These are phyloP conservation scores for Neosalanx taihuensis DNA, from an alignment of 2,797 vertebrate species.

Conservation along the genomic window DNA sequence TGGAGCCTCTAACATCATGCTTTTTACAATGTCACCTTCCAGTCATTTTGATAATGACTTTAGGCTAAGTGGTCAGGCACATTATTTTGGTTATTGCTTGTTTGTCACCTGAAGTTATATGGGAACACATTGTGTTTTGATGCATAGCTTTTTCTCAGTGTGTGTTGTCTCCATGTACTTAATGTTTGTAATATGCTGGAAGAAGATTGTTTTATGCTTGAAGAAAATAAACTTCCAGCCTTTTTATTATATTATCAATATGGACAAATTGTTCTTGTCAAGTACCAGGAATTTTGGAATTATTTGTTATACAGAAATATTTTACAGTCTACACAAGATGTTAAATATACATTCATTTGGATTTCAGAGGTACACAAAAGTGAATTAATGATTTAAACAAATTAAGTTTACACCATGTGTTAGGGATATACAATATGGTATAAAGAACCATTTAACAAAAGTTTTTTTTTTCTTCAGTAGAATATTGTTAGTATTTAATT, in stretches of 20 bases:
- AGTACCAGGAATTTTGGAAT: neutral
- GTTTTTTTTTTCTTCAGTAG: neutral
- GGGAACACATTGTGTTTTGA: conserved; percentile 45
- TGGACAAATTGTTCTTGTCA: neutral
- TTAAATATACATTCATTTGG: conserved; percentile 35
- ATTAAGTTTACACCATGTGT: conserved; percentile 20
- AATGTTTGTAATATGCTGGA: conserved; percentile 56
- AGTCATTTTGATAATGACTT: conserved; percentile 13
- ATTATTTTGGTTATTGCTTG: neutral
- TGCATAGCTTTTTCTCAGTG: conserved; percentile 54
- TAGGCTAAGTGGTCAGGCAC: neutral
- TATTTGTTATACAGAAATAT: neutral
- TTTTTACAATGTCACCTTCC: neutral
- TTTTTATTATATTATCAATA: conserved; percentile 24
- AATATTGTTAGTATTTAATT: conserved; percentile 18
- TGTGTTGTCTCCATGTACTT: conserved; percentile 42
- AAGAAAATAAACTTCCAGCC: conserved; percentile 47
- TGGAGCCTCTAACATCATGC: neutral
- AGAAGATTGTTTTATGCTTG: conserved; percentile 52
- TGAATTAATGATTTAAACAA: conserved; percentile 12
- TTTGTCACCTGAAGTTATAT: conserved; percentile 27
- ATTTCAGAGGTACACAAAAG: conserved; percentile 2
- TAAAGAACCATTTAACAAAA: neutral
- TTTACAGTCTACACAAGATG: neutral
- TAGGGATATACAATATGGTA: neutral